Percentiles rank a stretch among this genome's conserved stretches.
phyloP scores from a whole-genome alignment of 1,140 invertebrate genomes.

The Dufourea novaeangliae region DNA sequence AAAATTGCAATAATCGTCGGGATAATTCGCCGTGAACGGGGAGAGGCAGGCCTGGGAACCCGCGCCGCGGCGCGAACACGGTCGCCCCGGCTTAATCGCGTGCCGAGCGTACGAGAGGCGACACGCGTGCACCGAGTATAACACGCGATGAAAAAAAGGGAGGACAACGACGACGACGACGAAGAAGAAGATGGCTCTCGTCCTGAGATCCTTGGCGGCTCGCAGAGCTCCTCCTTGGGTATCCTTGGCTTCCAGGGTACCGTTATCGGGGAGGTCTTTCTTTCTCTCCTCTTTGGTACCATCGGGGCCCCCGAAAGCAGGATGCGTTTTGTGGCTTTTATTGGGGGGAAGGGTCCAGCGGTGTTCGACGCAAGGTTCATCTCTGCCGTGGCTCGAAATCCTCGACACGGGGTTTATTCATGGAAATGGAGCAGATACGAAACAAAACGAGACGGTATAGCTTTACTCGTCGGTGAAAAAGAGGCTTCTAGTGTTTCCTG shows the following conservation, averaged over 20 bases:
- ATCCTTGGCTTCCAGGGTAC: slow-evolving; percentile 53
- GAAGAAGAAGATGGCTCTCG: slow-evolving; percentile 7
- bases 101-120: slow-evolving; percentile 19
- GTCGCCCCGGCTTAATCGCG: slow-evolving; percentile 14
- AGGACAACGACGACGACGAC: background rate
- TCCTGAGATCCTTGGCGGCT: slow-evolving; percentile 30
- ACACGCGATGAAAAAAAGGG: slow-evolving; percentile 6
- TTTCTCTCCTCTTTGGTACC: slow-evolving; percentile 1
- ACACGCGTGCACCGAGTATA: slow-evolving; percentile 33
- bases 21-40: slow-evolving; percentile 41
- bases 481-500: slow-evolving; percentile 42
- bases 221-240: slow-evolving; percentile 17
- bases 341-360: slow-evolving; percentile 27
- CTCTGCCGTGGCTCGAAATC: background rate
- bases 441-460: slow-evolving; percentile 46
- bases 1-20: slow-evolving; percentile 38
- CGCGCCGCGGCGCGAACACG: background rate
- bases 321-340: slow-evolving; percentile 39
- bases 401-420: slow-evolving; percentile 26
- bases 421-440: slow-evolving; percentile 47
- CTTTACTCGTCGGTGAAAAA: slow-evolving; percentile 36
- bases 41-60: slow-evolving; percentile 11
- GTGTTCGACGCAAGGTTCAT: slow-evolving; percentile 24
- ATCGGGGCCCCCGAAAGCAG: slow-evolving; percentile 12
- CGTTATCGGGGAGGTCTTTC: slow-evolving; percentile 49